Percentiles rank a stretch among this genome's conserved stretches.
phyloP scores from a whole-genome alignment of 2,797 vertebrate genomes.

The Taenioides sp. region DNA sequence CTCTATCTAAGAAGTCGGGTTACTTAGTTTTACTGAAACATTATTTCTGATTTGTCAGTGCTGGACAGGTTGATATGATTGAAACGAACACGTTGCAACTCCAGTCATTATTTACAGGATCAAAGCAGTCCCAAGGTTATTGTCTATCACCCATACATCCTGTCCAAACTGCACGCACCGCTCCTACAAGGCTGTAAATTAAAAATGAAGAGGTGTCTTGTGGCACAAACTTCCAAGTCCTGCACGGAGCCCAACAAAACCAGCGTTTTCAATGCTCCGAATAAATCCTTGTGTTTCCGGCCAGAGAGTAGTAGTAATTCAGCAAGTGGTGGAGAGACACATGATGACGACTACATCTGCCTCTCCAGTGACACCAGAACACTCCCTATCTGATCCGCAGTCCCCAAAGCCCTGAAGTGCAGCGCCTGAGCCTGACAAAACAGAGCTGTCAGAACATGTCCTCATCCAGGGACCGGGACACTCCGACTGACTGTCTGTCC shows the following conservation, averaged over 20 bases:
- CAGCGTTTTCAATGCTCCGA: conserved; percentile 47
- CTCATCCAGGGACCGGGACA: conserved; percentile 25
- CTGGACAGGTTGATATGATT: conserved; percentile 32
- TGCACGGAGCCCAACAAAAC: conserved; percentile 32
- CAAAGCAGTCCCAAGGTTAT: conserved; percentile 20
- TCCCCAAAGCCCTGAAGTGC: conserved; percentile 58
- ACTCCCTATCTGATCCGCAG: conserved; percentile 40
- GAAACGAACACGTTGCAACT: conserved; percentile 26
- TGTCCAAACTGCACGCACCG: conserved; percentile 45
- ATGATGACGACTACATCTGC: conserved; percentile 57
- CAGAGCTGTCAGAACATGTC: conserved; percentile 55
- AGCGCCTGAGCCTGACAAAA: conserved; percentile 51
- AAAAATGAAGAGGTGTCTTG: conserved; percentile 54
- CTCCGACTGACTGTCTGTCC: conserved; percentile 9
- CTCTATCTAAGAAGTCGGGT: conserved; percentile 3
- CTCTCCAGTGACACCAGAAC: conserved; percentile 52
- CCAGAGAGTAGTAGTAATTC: conserved; percentile 42
- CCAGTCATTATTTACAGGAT: conserved; percentile 50
- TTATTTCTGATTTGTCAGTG: conserved; percentile 17
- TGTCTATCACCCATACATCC: conserved; percentile 45
- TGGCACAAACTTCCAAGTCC: conserved; percentile 35
- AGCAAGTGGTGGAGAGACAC: conserved; percentile 21
- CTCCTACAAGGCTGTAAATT: conserved; percentile 59
- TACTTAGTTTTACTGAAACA: conserved; percentile 7
- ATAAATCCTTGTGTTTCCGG: conserved; percentile 55